Evolutionary conservation across 2,113 vertebrate genomes (phyloP).

Genomic region (Crotalus tigris): DNA sequence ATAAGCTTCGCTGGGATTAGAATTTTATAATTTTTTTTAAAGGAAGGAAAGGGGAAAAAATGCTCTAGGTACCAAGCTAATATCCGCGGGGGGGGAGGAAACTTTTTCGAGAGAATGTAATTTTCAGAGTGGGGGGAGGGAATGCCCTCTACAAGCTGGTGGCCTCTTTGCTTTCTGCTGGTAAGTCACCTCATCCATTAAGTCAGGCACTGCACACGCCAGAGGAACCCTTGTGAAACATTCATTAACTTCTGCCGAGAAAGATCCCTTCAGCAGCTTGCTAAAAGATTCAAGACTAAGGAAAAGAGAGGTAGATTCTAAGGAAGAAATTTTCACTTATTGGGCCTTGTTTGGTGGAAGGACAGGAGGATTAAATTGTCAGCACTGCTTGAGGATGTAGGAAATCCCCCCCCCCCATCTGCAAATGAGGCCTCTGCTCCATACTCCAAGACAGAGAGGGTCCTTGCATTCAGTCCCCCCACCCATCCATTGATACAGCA

Average conservation of each 20-base stretch:
- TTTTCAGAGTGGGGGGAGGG: conserved; percentile 35
- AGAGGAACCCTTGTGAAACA: not conserved
- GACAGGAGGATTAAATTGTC: conserved; percentile 49
- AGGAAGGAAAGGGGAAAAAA: not conserved
- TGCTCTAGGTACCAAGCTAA: conserved; percentile 31
- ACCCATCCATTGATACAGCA: rapidly evolving
- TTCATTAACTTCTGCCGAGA: not conserved
- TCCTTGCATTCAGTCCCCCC: not conserved
- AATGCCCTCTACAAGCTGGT: not conserved
- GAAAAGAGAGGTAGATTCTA: conserved; percentile 37
- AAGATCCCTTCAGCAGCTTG: not conserved
- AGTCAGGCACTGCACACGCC: not conserved
- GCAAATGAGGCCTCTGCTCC: conserved; percentile 51
- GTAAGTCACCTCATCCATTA: not conserved
- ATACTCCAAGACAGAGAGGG: not conserved
- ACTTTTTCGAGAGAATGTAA: not conserved
- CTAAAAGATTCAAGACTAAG: not conserved
- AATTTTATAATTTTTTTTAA: conserved; percentile 25
- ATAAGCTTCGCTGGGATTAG: conserved; percentile 34
- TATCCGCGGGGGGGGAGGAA: not conserved
- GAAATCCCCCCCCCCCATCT: conserved; percentile 62
- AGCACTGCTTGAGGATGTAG: conserved; percentile 44
- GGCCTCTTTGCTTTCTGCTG: not conserved
- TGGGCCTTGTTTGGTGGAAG: conserved; percentile 41
- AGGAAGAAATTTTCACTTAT: conserved; percentile 35